Percentiles rank a stretch among this genome's conserved stretches.
Evolutionary conservation across 2,888 invertebrate genomes (phyloP).

Genomic region (Ommatoiulus sabulosus): DNA sequence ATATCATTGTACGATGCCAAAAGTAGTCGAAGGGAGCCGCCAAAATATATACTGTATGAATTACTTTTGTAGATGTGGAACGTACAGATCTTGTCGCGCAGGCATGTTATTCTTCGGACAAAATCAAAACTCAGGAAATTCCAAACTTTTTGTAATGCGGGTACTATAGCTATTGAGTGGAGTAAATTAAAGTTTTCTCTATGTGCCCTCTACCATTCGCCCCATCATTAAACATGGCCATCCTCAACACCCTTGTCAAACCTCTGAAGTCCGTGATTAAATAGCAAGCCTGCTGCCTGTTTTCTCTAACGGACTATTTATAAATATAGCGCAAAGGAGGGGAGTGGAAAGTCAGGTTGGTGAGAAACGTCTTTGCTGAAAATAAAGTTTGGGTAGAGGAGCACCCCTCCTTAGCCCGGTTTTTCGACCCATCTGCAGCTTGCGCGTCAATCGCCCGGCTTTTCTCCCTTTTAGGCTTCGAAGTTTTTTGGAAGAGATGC

Average conservation of each 20-base stretch:
- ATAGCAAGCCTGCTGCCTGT: background rate
- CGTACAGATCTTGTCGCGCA: too few species aligned
- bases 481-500: background rate
- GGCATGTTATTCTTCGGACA: too few species aligned
- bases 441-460: conserved; percentile 21
- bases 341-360: background rate
- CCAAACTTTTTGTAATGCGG: too few species aligned
- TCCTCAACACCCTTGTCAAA: background rate
- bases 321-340: conserved; percentile 16
- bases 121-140: too few species aligned
- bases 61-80: too few species aligned
- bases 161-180: too few species aligned
- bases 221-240: background rate
- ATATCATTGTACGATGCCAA: too few species aligned
- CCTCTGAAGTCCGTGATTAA: background rate
- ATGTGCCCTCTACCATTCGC: background rate
- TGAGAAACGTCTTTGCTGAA: background rate
- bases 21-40: too few species aligned
- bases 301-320: background rate
- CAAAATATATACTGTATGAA: too few species aligned
- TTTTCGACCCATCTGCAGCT: conserved; percentile 25
- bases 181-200: too few species aligned
- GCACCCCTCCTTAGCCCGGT: background rate
- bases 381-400: background rate
- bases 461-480: background rate